Evolutionary conservation across 2,888 invertebrate genomes (phyloP).

Genomic region (Sinotaia quadrata): DNA sequence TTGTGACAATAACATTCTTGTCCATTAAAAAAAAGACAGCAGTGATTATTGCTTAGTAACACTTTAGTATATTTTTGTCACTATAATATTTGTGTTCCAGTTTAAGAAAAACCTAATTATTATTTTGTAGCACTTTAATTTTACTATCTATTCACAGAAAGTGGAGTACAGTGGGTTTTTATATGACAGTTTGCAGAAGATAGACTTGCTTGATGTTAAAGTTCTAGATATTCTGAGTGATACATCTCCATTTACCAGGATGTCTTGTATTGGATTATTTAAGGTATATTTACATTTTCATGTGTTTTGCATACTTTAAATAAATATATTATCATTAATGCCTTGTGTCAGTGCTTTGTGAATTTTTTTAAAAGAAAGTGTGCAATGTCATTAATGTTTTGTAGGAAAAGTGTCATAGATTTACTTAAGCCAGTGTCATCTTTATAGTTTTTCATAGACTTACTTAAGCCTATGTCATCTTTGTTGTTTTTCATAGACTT

Average conservation of each 20-base stretch:
- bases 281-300: constrained; percentile 44
- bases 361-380: background rate
- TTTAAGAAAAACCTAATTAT: no score
- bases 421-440: background rate
- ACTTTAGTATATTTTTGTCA: no score
- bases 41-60: no score
- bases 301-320: constrained; percentile 2
- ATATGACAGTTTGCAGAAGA: constrained; percentile 64
- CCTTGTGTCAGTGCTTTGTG: background rate
- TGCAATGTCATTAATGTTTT: background rate
- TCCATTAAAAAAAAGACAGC: no score
- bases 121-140: no score
- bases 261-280: constrained; percentile 60
- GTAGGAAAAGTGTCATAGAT: background rate
- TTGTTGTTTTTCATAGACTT: background rate
- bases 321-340: no score
- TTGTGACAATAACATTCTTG: no score
- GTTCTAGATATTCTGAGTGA: constrained; percentile 46
- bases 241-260: constrained; percentile 45
- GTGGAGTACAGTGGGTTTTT: constrained; percentile 65
- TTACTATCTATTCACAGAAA: constrained; percentile 45
- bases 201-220: constrained; percentile 52
- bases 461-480: background rate
- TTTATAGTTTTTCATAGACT: background rate
- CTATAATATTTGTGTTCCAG: no score